Conservation (phyloP, 2,888 invertebrate species). For the Trissolcus brochymenae region DNA sequence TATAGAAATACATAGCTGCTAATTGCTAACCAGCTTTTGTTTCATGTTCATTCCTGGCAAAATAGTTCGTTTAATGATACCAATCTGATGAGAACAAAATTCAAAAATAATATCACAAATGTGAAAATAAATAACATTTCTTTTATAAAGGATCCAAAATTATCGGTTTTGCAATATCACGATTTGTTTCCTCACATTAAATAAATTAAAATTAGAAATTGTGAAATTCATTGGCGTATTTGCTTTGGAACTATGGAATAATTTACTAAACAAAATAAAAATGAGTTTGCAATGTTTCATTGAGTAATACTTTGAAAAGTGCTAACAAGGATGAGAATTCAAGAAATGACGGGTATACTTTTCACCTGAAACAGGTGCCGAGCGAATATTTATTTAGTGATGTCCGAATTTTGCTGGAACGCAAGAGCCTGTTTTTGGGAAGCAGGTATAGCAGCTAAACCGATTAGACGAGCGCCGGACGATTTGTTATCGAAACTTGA, state of each 20-base stretch:
- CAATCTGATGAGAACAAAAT: too few species aligned
- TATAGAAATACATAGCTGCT: slow-evolving; percentile 29
- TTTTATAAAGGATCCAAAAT: too few species aligned
- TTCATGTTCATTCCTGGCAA: slow-evolving; percentile 18
- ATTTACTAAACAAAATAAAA: too few species aligned
- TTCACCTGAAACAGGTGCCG: slow-evolving; percentile 28
- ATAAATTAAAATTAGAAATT: too few species aligned
- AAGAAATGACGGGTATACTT: not conserved
- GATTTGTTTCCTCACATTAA: too few species aligned
- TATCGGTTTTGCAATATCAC: too few species aligned
- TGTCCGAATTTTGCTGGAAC: slow-evolving; percentile 10
- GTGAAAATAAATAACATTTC: too few species aligned
- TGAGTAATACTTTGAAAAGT: not conserved
- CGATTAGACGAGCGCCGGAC: slow-evolving; percentile 68
- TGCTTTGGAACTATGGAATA: too few species aligned
- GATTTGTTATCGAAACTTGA: slow-evolving; percentile 63
- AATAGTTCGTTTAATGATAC: slow-evolving; percentile 1
- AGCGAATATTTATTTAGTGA: slow-evolving; percentile 20
- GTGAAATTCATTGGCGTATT: too few species aligned
- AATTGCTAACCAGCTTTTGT: slow-evolving; percentile 43
- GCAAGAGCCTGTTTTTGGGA: slow-evolving; percentile 4
- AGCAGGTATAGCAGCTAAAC: slow-evolving; percentile 68
- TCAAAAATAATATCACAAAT: too few species aligned
- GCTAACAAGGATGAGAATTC: slow-evolving; percentile 1
- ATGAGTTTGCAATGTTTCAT: not conserved